Evolutionary conservation across 2,113 vertebrate genomes (phyloP).

Genomic region (Triplophysa siluroides): DNA sequence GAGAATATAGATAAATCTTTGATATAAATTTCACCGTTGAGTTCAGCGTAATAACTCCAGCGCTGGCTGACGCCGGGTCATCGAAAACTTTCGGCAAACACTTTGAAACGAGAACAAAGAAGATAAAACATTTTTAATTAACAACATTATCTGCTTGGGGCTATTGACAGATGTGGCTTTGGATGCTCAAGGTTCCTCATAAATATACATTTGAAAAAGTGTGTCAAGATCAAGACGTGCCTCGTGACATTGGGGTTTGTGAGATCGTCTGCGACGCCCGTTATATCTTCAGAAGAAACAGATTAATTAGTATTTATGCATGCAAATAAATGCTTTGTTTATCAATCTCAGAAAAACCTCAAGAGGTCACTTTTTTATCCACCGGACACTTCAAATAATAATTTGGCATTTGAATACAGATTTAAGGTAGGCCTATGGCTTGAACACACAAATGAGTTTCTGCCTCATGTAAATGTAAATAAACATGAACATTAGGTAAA

Average conservation of each 20-base stretch:
- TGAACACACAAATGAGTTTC: too few relatives aligned
- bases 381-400: slow-evolving; percentile 23
- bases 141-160: slow-evolving; percentile 21
- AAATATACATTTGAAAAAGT: slow-evolving; percentile 36
- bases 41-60: not conserved
- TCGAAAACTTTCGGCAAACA: not conserved
- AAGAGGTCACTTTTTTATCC: slow-evolving; percentile 14
- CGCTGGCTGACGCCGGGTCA: not conserved
- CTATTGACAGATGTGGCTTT: slow-evolving; percentile 36
- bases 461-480: not conserved
- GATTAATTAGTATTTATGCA: slow-evolving; percentile 34
- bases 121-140: slow-evolving; percentile 36
- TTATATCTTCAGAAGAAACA: slow-evolving; percentile 6
- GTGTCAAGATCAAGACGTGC: slow-evolving; percentile 38
- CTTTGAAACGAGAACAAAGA: slow-evolving; percentile 28
- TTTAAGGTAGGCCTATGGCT: not conserved
- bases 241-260: slow-evolving; percentile 31
- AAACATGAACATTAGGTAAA: not conserved
- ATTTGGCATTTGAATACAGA: slow-evolving; percentile 6
- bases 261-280: not conserved
- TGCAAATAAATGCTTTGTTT: slow-evolving; percentile 34
- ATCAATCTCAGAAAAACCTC: slow-evolving; percentile 18
- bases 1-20: not conserved
- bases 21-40: not conserved
- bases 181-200: slow-evolving; percentile 40